Base-by-base conservation (phyloP, 2,888 invertebrate species). In the Drosophila histrio region DNA sequence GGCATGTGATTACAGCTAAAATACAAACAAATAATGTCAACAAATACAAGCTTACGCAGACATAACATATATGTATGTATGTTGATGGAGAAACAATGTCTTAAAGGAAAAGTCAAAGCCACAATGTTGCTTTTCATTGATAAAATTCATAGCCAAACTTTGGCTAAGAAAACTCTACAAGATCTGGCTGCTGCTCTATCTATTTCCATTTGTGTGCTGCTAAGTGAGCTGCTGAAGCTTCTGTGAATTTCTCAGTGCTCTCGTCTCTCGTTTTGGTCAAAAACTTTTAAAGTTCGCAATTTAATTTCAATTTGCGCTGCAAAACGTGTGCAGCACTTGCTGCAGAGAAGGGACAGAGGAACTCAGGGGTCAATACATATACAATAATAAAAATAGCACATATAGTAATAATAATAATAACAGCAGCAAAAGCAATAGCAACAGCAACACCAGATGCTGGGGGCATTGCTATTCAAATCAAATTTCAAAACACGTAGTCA, bases 221-320 rank as follows among this genome's bases (percentile, higher is more conserved):
- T 58, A 72, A 72, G 71, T 70, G 71, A 53, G 38, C 24, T 58
- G 58, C 47, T 57, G 46, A 24, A 36, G 15, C 26, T 24, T 17
- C 47, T 41, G 21, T 49, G 44, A n/a, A 13, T n/a, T 30, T 28
- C 46, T 15, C 30, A 13, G 19, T 22, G 30, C 24, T 13, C 56
- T 59, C 59, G 56, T 32, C 73, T 63, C 69, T 84, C 60, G 69
- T 69, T 72, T 63, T 63, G 76, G 69, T 60, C 60, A 87, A 87
- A 87, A 82, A 88, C 86, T 84, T 88, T 82, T 67, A 86, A 83
- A 88, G 74, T 82, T 79, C 49, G 72, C 83, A 86, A 84, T 88
- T 84, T 88, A 88, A 88, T 84, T 84, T 84, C 86, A 88, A 86
- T 88, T 84, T 88, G 74, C 68, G 53, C 64, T 34, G 61, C 41